Base-by-base conservation (phyloP, 2,113 vertebrate species). In the Trinectes maculatus region DNA sequence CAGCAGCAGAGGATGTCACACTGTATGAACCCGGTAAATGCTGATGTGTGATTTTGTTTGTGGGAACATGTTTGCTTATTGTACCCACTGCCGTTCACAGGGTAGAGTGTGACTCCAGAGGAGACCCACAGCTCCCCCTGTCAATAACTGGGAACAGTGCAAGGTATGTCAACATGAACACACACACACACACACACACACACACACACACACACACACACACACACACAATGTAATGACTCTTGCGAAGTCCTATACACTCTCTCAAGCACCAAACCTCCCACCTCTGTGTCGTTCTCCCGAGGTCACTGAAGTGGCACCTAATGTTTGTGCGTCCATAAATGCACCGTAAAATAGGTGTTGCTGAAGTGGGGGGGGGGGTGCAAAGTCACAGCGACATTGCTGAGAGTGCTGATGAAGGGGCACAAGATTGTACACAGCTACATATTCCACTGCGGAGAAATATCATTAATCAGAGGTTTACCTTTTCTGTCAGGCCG, bases 101-200 rank as follows among this genome's bases (percentile, higher is more conserved):
- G 33, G 25, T 22, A 13, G 37, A 53, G 33, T 25, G 5, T 4
- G 71, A 40, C 24, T 48, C 15, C n/a, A 58, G 33, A 40, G 46
- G 84, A 86, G 83, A 58, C 55, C 81, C 79, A 88, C 82, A 87
- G 87, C 83, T 49, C 86, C 87, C 80, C 80, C 87, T 89, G 55
- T 65, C 71, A 25, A 71, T 16, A 11, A 34, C 2, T 16, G 18
- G 5, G 12, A 9, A 16, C 21, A 80, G 3, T 39, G 37, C 85
- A 85, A 33, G 16, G 11, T 8, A n/a, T n/a, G n/a, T n/a, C n/a
- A n/a, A n/a, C n/a, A n/a, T n/a, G n/a, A n/a, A n/a, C n/a, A n/a
- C n/a, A n/a, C n/a, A n/a, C n/a, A n/a, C n/a, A n/a, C n/a, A n/a
- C n/a, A n/a, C n/a, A n/a, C n/a, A n/a, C n/a, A n/a, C n/a, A n/a